phyloP scores from a whole-genome alignment of 2,113 vertebrate genomes.

The Mustelus asterias region DNA sequence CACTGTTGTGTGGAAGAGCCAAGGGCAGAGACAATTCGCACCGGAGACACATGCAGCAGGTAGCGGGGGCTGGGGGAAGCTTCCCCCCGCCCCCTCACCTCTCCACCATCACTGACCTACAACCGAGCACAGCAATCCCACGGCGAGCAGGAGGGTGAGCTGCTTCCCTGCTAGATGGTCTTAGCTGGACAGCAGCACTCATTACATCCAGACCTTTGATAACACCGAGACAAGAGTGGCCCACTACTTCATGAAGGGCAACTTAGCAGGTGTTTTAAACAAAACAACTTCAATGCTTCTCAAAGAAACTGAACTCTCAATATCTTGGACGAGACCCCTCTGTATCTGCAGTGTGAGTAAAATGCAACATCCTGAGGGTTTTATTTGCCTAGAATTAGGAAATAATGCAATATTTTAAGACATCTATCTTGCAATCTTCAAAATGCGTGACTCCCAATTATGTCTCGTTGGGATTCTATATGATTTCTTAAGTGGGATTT shows the following conservation, averaged over 20 bases:
- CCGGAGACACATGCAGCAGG: constrained; percentile 47
- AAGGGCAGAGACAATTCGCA: constrained; percentile 44
- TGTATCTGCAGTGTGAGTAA: neutral
- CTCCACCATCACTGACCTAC: neutral
- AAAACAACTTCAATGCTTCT: too few relatives aligned
- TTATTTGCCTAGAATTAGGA: neutral
- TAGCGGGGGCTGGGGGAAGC: constrained; percentile 48
- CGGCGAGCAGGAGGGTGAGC: neutral
- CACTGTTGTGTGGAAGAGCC: constrained; percentile 74
- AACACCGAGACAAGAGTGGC: neutral
- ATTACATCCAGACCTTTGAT: neutral
- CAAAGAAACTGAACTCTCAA: neutral
- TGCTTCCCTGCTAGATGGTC: neutral
- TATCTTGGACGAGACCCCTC: neutral
- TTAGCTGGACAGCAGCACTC: neutral
- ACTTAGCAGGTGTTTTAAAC: neutral
- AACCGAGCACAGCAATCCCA: neutral
- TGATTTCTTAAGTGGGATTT: neutral
- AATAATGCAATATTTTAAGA: neutral
- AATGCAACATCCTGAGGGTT: neutral
- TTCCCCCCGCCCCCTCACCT: constrained; percentile 40
- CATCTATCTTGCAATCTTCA: neutral
- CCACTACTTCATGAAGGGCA: neutral
- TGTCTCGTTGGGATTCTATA: neutral
- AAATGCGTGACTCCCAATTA: neutral